phyloP scores from a whole-genome alignment of 1,140 invertebrate genomes.

The Aporrectodea caliginosa region DNA sequence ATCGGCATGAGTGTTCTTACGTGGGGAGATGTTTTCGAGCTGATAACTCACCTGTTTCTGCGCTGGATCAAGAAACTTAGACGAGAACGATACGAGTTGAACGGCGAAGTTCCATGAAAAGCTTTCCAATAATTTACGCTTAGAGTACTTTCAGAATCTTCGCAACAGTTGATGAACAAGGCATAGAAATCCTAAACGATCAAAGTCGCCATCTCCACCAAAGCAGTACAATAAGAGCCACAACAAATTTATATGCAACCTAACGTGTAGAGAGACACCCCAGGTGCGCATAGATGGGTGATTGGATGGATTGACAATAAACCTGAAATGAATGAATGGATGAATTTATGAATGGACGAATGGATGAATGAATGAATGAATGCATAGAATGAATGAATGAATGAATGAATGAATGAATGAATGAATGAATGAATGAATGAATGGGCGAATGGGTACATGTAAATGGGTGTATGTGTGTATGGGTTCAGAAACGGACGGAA shows the following conservation, averaged over 20 bases:
- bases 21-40: constrained; percentile 14
- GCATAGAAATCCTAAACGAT: no score
- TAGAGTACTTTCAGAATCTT: not conserved
- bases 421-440: constrained; percentile 3
- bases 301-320: not conserved
- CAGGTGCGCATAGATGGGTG: not conserved
- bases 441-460: not conserved
- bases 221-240: not conserved
- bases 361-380: not conserved
- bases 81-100: not conserved
- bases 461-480: no score
- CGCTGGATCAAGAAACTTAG: not conserved
- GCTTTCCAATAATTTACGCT: not conserved
- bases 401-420: constrained; percentile 3
- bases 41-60: not conserved
- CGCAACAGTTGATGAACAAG: not conserved
- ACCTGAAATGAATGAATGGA: not conserved
- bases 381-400: not conserved
- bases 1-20: constrained; percentile 19
- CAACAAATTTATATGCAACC: no score
- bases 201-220: no score
- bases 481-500: no score
- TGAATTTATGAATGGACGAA: not conserved
- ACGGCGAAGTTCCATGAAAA: not conserved
- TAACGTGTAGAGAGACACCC: no score